phyloP scores from a whole-genome alignment of 2,797 vertebrate species.

The Balearica regulorum region DNA sequence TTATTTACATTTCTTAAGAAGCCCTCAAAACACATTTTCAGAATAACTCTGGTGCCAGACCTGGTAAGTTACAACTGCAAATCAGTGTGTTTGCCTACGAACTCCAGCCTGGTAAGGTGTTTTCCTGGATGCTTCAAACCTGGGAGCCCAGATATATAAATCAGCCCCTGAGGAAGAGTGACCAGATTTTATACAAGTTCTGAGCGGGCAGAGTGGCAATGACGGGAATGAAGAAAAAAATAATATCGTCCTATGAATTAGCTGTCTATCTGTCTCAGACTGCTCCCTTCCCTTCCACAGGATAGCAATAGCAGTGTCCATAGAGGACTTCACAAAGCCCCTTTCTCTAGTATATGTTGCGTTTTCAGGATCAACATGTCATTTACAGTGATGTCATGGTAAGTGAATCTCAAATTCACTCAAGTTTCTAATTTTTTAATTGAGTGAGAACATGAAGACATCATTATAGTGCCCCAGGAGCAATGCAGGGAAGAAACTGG shows the following conservation, averaged over 20 bases:
- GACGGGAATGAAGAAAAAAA: not conserved
- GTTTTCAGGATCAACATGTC: not conserved
- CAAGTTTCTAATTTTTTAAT: not conserved
- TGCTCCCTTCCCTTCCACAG: not conserved
- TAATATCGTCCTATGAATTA: not conserved
- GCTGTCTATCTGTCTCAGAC: not conserved
- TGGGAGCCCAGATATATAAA: not conserved
- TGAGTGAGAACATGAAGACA: not conserved
- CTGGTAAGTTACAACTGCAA: not conserved
- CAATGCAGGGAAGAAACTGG: not conserved
- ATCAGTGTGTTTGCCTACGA: not conserved
- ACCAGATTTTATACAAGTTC: not conserved
- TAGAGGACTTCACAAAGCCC: not conserved
- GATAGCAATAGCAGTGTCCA: not conserved
- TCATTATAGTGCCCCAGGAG: not conserved
- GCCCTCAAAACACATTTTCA: not conserved
- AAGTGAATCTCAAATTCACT: not conserved
- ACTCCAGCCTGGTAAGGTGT: not conserved
- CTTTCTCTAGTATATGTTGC: not conserved
- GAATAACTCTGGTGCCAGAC: not conserved
- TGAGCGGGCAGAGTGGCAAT: not conserved
- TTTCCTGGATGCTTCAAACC: not conserved
- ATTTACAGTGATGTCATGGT: not conserved
- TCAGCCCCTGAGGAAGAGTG: not conserved
- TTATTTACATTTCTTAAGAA: not conserved